Evolutionary conservation across 37 sponge, comb jelly and placozoan species (phyloP), one percentile per base, ranked within the genome.

Genomic region (Tethya wilhelma): DNA sequence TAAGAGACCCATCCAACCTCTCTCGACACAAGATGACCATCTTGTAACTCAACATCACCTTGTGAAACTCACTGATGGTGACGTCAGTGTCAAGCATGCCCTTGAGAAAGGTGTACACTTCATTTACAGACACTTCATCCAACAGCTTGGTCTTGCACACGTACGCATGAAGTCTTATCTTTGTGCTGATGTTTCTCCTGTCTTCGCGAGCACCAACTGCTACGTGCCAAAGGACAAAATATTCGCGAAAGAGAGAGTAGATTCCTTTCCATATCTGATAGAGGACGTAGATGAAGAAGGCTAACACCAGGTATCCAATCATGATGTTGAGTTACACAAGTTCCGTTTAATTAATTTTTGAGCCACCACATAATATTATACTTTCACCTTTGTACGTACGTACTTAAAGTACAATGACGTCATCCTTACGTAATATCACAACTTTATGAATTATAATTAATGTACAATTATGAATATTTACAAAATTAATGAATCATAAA

Each of bases 1-100:
- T 64, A 3, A 94, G 67, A 1, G 94, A 89, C 20, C 94, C 94
- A 37, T 90, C 94, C 38, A 64, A 29, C 32, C 81, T 38, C 39
- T 94, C 94, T 22, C 94, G 68, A 58, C 40, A 94, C 37, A 90
- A 2, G 36, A 82, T 30, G 0, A 59, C 90, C 44, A 75, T 86
- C 30, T 58, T 86, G 78, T 93, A 93, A 39, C 53, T 36, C 32
- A 82, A 67, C 41, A 89, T 23, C n/a, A 80, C 58, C 29, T 64
- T 77, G 57, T 71, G 75, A 49, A 89, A 85, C 38, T 71, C 20
- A 39, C 82, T 43, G 1, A 93, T 74, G 22, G 73, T 82, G 12
- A 77, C 38, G 44, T 85, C 78, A 26, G 78, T 32, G 7, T 68
- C 64, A 14, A 85, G 37, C 78, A 85, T 85, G 0, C 12, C 26